These are phyloP conservation scores for Noctua fimbriata DNA, from an alignment of 2,888 invertebrate species.

Conservation along the genomic window DNA sequence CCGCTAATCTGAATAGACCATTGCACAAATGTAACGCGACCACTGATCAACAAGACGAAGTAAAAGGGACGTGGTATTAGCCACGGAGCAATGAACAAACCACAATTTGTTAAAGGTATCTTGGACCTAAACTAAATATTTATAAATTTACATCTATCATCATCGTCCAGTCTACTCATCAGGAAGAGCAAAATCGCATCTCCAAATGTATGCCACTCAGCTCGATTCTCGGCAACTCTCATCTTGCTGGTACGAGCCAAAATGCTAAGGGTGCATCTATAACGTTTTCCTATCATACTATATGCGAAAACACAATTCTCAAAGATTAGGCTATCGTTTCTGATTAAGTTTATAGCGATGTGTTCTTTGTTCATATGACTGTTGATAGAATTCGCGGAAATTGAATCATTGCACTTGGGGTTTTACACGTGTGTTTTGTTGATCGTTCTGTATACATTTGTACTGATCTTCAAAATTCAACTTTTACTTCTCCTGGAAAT, in stretches of 20 bases:
- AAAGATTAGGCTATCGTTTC: slow-evolving; percentile 24
- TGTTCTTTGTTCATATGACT: slow-evolving; percentile 19
- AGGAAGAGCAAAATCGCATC: not conserved
- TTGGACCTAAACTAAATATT: not conserved
- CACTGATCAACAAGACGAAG: slow-evolving; percentile 36
- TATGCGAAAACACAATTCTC: not conserved
- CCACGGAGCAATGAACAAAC: slow-evolving; percentile 17
- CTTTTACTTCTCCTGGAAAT: not conserved
- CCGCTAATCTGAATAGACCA: slow-evolving; percentile 63
- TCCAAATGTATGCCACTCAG: not conserved
- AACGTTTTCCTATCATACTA: not conserved
- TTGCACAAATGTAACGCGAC: slow-evolving; percentile 66
- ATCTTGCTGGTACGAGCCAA: not conserved
- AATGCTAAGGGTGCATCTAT: not conserved
- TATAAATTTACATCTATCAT: not conserved
- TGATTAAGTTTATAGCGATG: slow-evolving; percentile 12
- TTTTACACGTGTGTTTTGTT: not conserved
- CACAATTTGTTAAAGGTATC: slow-evolving; percentile 20
- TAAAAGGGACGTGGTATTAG: slow-evolving; percentile 38
- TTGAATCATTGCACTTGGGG: slow-evolving; percentile 18
- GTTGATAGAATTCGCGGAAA: slow-evolving; percentile 2
- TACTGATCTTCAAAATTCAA: not conserved
- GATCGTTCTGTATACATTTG: not conserved
- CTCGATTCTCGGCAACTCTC: not conserved
- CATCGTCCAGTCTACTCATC: not conserved